Evolutionary conservation across 2,797 vertebrate genomes (phyloP), one percentile per base, ranked within the genome.

Genomic region (Diglossa cyanea): DNA sequence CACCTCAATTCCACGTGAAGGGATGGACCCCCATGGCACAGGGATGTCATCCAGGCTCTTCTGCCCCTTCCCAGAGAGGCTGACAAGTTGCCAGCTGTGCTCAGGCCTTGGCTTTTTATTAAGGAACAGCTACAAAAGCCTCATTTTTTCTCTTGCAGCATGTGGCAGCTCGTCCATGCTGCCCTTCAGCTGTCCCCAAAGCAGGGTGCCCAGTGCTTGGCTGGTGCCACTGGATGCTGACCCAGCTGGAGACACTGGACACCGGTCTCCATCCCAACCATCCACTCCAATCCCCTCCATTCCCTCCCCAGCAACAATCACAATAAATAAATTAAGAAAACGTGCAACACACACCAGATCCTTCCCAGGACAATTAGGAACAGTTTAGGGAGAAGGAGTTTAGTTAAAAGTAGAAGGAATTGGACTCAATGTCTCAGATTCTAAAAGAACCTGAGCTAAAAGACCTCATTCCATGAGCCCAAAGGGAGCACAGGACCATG

Each of bases 1-100:
- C 3, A 17, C 20, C 57, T 47, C 35, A 0, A 14, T 71, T 42
- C 65, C n/a, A 23, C 3, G 0, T 2, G 53, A 51, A 30, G 48
- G 31, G 70, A 30, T 2, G 24, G 28, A 50, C 2, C 18, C n/a
- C 50, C 31, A 5, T 3, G 31, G 68, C 51, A 26, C 67, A 26
- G 67, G 37, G 50, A 15, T 15, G 30, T 2, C 35, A 77, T 6
- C 63, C 71, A 31, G 39, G 7, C 39, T 39, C 83, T 30, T 4
- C 54, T 37, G 74, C 58, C 30, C 31, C 66, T 54, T 54, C 25
- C 11, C 4, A 51, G 63, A 31, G 60, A 57, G n/a, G 58, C 71
- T 72, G 57, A 51, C 73, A 47, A 51, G 50, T 0, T 30, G 17
- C 53, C 67, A 78, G 79, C 79, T 58, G 74, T 5, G 50, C 7